These are phyloP conservation scores for Pollenia griseotomentosa DNA, from an alignment of 2,888 invertebrate genomes.

Conservation along the genomic window DNA sequence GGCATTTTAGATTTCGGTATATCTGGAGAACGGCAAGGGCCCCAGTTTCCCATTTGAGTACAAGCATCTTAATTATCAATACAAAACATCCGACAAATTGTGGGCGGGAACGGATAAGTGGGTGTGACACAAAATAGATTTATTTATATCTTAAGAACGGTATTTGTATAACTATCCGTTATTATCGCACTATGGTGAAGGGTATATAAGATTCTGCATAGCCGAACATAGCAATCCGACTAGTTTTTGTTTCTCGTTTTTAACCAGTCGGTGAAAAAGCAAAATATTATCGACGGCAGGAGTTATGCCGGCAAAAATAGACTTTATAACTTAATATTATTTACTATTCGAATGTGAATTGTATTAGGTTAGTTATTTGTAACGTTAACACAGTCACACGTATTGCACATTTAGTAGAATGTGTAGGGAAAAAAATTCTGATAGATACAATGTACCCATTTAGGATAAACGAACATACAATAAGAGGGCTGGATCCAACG, in stretches of 20 bases:
- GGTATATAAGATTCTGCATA: too few relatives aligned
- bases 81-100: too few relatives aligned
- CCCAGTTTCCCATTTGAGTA: too few relatives aligned
- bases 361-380: not conserved
- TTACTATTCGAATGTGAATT: not conserved
- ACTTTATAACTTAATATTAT: slow-evolving; percentile 10
- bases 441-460: slow-evolving; percentile 2
- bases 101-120: too few relatives aligned
- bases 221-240: too few relatives aligned
- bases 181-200: too few relatives aligned
- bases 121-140: too few relatives aligned
- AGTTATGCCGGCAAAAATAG: slow-evolving; percentile 39
- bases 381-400: not conserved
- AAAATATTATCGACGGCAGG: slow-evolving; percentile 6
- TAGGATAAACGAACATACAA: slow-evolving; percentile 18
- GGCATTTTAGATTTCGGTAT: too few relatives aligned
- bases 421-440: not conserved
- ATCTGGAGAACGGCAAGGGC: too few relatives aligned
- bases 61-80: too few relatives aligned
- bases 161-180: too few relatives aligned
- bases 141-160: too few relatives aligned
- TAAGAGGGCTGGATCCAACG: not conserved
- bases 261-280: not conserved
- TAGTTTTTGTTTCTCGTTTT: not conserved
- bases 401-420: not conserved